Conservation (phyloP, 2,888 invertebrate species). For the Oxycera nigricornis region DNA sequence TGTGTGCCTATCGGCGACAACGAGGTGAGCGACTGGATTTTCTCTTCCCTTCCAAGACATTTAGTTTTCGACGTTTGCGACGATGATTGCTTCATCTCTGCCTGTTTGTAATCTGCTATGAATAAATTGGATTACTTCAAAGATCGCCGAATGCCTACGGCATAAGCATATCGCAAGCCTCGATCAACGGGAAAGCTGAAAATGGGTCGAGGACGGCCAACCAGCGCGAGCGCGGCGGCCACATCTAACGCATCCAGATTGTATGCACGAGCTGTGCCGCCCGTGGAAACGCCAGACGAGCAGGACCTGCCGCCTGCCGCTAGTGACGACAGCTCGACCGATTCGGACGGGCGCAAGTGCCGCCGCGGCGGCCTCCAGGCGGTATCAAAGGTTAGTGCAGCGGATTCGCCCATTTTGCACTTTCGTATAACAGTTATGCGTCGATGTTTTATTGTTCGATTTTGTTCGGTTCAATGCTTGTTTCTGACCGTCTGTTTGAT, state of each 20-base stretch:
- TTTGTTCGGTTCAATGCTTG: neutral
- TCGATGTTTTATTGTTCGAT: constrained; percentile 4
- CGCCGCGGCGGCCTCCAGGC: constrained; percentile 15
- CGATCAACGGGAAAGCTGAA: neutral
- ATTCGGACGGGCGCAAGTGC: constrained; percentile 14
- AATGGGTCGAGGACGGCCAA: constrained; percentile 33
- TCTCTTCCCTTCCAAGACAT: too few species aligned
- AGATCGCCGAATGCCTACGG: neutral
- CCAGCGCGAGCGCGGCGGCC: neutral
- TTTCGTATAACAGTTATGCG: constrained; percentile 31
- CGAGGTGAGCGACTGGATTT: constrained; percentile 19
- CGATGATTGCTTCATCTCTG: neutral
- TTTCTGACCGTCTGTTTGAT: constrained; percentile 7
- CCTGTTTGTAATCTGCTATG: neutral
- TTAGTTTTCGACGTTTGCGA: too few species aligned
- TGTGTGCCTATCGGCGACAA: neutral
- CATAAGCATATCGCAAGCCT: neutral
- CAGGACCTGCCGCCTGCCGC: constrained; percentile 16
- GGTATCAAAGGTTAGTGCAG: constrained; percentile 25
- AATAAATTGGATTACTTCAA: neutral
- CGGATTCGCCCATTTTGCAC: neutral
- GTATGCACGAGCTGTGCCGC: neutral
- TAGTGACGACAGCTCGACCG: constrained; percentile 25
- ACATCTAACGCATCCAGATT: neutral
- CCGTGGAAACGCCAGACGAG: neutral